Conservation (phyloP, 2,888 invertebrate species). For the Ephialtes manifestator region DNA sequence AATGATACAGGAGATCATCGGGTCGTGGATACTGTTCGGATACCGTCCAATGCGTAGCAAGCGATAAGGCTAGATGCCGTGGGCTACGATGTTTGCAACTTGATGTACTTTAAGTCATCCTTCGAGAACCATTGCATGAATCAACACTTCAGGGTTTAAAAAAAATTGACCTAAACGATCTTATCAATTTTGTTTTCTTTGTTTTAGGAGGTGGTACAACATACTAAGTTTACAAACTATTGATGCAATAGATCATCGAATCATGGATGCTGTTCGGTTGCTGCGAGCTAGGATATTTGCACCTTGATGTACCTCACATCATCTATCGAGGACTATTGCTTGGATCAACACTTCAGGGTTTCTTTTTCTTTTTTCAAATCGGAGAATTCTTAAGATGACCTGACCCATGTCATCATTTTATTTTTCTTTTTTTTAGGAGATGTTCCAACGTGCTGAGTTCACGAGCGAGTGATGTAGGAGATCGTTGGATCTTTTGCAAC, state of each 20-base stretch:
- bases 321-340: no score
- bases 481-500: no score
- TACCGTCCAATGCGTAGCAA: slow-evolving; percentile 22
- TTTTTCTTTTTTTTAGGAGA: no score
- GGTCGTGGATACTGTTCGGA: slow-evolving; percentile 53
- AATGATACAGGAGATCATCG: slow-evolving; percentile 34
- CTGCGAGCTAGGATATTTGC: slow-evolving; percentile 21
- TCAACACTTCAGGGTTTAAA: neutral
- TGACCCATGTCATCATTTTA: no score
- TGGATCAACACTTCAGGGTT: no score
- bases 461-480: no score
- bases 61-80: slow-evolving; percentile 49
- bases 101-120: slow-evolving; percentile 26
- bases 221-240: slow-evolving; percentile 38
- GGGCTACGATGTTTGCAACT: slow-evolving; percentile 24
- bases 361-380: no score
- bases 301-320: slow-evolving; percentile 24
- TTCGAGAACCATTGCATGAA: no score
- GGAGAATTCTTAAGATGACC: no score
- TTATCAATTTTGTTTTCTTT: slow-evolving; percentile 21
- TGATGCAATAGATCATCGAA: slow-evolving; percentile 37
- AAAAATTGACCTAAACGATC: slow-evolving; percentile 1
- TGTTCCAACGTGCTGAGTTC: no score
- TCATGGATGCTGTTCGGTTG: slow-evolving; percentile 57
- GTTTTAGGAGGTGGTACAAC: slow-evolving; percentile 5